Evolutionary conservation across 2,113 vertebrate species (phyloP).

Genomic region (Numida meleagris): DNA sequence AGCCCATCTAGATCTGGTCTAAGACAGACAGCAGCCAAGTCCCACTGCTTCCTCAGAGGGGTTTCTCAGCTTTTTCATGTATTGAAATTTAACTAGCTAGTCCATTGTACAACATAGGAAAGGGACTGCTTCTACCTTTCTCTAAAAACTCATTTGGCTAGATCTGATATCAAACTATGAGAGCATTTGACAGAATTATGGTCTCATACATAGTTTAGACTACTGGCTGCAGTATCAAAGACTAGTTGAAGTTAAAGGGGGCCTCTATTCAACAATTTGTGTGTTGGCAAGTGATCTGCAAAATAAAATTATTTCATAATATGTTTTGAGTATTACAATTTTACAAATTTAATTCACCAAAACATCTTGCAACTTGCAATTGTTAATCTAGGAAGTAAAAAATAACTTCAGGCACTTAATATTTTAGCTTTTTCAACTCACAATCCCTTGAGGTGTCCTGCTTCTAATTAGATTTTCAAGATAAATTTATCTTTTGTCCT

Average conservation of each 20-base stretch:
- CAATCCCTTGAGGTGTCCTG: not conserved
- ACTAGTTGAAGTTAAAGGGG: not conserved
- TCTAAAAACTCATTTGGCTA: not conserved
- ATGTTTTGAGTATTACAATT: not conserved
- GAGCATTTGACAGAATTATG: not conserved
- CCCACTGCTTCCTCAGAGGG: not conserved
- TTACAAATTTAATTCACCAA: not conserved
- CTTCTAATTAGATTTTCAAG: not conserved
- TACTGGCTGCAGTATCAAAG: not conserved
- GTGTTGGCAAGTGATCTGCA: not conserved
- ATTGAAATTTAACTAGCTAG: not conserved
- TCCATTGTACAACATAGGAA: not conserved
- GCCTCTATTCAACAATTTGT: not conserved
- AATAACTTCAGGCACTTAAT: not conserved
- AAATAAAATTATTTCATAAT: not conserved
- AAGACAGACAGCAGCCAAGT: not conserved
- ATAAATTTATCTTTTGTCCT: not conserved
- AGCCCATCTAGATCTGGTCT: not conserved
- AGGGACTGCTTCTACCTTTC: no score
- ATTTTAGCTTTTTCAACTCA: not conserved
- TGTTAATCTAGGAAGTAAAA: not conserved
- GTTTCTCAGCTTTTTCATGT: not conserved
- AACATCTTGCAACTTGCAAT: not conserved
- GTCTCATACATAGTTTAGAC: not conserved
- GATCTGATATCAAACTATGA: not conserved